phyloP scores from a whole-genome alignment of 1,140 invertebrate genomes.

The Uloborus diversus region DNA sequence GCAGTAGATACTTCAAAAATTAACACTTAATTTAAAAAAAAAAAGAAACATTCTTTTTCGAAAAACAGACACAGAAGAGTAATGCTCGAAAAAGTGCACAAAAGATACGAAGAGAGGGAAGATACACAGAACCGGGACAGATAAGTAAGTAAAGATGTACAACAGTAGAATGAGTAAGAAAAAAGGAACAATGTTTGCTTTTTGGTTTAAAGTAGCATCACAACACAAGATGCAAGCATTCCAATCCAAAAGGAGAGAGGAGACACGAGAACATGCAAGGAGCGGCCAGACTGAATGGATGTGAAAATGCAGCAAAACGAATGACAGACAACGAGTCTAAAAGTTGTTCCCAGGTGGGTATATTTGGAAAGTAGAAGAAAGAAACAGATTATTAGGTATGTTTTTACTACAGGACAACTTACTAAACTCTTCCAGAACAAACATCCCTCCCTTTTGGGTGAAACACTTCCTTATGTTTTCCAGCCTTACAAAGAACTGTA shows the following conservation, averaged over 20 bases:
- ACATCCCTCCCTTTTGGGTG: slow-evolving; percentile 97
- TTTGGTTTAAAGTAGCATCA: slow-evolving; percentile 47
- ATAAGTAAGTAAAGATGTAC: slow-evolving; percentile 45
- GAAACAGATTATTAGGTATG: slow-evolving; percentile 53
- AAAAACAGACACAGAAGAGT: too few relatives aligned
- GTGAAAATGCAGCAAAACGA: slow-evolving; percentile 55
- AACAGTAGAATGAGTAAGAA: slow-evolving; percentile 26
- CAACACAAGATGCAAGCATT: slow-evolving; percentile 56
- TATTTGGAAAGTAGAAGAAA: slow-evolving; percentile 57
- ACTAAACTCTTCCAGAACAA: slow-evolving; percentile 99
- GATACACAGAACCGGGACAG: slow-evolving; percentile 42
- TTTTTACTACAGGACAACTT: slow-evolving; percentile 70
- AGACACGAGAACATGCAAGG: slow-evolving; percentile 55
- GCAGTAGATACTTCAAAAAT: background rate
- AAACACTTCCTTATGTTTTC: slow-evolving; percentile 99
- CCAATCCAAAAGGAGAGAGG: slow-evolving; percentile 51
- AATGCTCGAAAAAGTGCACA: slow-evolving; percentile 51
- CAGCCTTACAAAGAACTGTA: slow-evolving; percentile 99
- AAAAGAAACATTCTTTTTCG: too few relatives aligned
- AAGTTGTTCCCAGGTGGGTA: slow-evolving; percentile 34
- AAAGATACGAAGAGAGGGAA: slow-evolving; percentile 35
- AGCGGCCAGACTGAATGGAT: slow-evolving; percentile 53
- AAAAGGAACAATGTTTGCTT: background rate
- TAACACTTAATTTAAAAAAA: background rate
- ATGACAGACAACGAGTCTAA: slow-evolving; percentile 51